Conservation (phyloP, 2,888 invertebrate genomes). For the Corythucha ciliata region DNA sequence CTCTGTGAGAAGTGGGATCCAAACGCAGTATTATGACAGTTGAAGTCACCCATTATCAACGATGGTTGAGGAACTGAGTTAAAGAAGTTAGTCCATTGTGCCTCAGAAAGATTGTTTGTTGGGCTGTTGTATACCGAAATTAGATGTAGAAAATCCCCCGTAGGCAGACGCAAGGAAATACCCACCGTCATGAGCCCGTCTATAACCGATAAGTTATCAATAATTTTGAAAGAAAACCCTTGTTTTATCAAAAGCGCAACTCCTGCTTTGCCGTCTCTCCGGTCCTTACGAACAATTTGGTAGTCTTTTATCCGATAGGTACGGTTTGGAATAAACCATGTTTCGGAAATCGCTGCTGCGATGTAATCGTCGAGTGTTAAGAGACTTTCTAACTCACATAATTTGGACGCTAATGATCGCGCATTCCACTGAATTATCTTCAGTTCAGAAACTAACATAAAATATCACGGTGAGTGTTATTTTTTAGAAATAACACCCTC, state of each 20-base stretch:
- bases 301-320: slow-evolving; percentile 1
- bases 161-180: neutral
- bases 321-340: slow-evolving; percentile 1
- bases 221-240: neutral
- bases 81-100: neutral
- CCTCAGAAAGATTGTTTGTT: neutral
- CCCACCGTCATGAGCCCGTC: neutral
- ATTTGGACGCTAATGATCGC: slow-evolving; percentile 13
- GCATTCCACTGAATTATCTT: slow-evolving; percentile 15
- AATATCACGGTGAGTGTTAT: no score
- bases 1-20: no score
- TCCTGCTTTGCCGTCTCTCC: slow-evolving; percentile 4
- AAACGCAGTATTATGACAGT: no score
- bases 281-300: neutral
- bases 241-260: slow-evolving; percentile 4
- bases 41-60: neutral
- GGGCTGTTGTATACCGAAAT: slow-evolving; percentile 7
- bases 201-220: neutral
- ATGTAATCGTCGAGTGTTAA: neutral
- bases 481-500: no score
- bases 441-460: no score
- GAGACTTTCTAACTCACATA: slow-evolving; percentile 9
- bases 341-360: slow-evolving; percentile 6
- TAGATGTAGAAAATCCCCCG: neutral
- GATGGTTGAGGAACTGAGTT: neutral